Percentiles rank a stretch among this genome's conserved stretches.
phyloP scores from a whole-genome alignment of 2,888 invertebrate species.

The Scaptomyza caliginosa region DNA sequence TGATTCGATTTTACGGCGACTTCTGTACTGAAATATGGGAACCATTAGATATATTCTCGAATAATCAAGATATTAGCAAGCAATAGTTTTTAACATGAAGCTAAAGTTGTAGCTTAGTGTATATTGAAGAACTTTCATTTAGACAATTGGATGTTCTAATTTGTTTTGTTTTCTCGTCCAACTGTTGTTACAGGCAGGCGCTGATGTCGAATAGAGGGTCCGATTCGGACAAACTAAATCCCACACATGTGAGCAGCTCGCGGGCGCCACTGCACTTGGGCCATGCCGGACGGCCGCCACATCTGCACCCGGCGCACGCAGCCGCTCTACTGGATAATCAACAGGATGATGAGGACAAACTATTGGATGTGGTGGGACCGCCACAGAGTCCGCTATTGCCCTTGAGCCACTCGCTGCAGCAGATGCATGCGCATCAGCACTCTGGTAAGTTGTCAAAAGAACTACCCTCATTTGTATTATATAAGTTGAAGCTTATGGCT shows the following conservation, averaged over 20 bases:
- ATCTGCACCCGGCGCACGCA: conserved; percentile 77
- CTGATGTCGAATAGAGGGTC: conserved; percentile 84
- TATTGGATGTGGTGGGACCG: conserved; percentile 94
- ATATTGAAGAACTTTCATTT: background rate
- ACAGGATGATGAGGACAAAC: conserved; percentile 92
- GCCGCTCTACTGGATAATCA: conserved; percentile 83
- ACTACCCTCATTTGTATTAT: background rate
- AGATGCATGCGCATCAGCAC: conserved; percentile 85
- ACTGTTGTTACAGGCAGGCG: conserved; percentile 89
- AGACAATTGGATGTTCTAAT: conserved; percentile 83
- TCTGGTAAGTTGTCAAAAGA: conserved; percentile 81
- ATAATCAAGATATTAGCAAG: too few relatives aligned
- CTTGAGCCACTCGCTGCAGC: conserved; percentile 84
- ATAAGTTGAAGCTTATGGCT: background rate
- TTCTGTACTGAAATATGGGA: too few relatives aligned
- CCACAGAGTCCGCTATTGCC: conserved; percentile 91
- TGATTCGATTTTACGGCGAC: too few relatives aligned
- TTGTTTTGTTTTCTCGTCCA: conserved; percentile 78
- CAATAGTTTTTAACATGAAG: background rate
- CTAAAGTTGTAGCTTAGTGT: background rate
- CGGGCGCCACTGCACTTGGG: conserved; percentile 83
- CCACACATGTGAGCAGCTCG: conserved; percentile 86
- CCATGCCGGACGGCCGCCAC: conserved; percentile 83
- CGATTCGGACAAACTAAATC: conserved; percentile 85
- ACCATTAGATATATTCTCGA: too few relatives aligned